Percentiles rank a stretch among this genome's conserved stretches.
phyloP scores from a whole-genome alignment of 2,113 vertebrate species.

The Channa argus region DNA sequence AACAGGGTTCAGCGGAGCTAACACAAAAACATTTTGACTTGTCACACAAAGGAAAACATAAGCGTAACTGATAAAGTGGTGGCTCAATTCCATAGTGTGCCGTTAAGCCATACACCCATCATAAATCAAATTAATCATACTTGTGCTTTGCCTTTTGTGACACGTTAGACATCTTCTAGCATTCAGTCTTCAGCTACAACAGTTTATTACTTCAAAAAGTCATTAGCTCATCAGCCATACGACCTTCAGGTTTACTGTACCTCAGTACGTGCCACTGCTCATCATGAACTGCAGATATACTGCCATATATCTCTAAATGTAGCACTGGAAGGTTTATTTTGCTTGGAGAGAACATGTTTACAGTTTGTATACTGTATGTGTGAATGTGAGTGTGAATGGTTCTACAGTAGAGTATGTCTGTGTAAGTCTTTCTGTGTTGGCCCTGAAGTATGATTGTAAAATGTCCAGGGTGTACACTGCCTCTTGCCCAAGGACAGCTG shows the following conservation, averaged over 20 bases:
- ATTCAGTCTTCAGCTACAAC: background rate
- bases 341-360: background rate
- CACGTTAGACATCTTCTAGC: background rate
- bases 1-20: background rate
- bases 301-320: background rate
- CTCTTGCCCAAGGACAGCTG: no score
- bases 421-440: no score
- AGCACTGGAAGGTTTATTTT: background rate
- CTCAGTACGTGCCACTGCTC: background rate
- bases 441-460: no score
- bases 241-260: background rate
- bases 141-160: background rate
- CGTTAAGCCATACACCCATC: background rate
- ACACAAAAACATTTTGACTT: constrained; percentile 4
- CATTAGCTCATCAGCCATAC: background rate
- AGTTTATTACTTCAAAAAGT: background rate
- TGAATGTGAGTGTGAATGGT: no score
- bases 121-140: background rate
- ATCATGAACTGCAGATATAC: no score
- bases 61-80: background rate
- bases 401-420: no score
- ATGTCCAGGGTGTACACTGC: no score
- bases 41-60: background rate
- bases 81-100: background rate
- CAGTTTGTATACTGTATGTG: background rate